Evolutionary conservation across 2,113 vertebrate genomes (phyloP), one percentile per base, ranked within the genome.

Genomic region (Marcusenius ussheri): DNA sequence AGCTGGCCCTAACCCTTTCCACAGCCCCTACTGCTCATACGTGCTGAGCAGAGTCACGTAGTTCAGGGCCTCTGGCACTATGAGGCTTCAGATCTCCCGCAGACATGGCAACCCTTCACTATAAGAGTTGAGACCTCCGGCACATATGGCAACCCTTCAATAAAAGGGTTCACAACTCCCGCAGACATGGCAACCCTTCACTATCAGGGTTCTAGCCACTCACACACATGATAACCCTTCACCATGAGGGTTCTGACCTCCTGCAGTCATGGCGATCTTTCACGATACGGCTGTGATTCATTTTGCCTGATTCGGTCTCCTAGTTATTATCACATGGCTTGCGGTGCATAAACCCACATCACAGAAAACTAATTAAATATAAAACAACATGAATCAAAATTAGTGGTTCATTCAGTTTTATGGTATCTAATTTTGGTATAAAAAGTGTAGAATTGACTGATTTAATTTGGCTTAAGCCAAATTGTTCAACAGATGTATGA

Each of bases 361-460:
- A 46, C 83, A 46, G 39, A 84, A 47, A 84, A 84, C 5, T n/a
- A 84, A 47, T 84, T 45, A 84, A 84, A 45, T 84, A n/a, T n/a
- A 47, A 46, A 84, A 84, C 1, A 1, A 4, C 21, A 24, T n/a
- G 5, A 47, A 46, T 47, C 39, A 46, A 46, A 46, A 84, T 84
- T 47, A 45, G 39, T 24, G 42, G 46, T 86, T 86, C 24, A 86
- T 50, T 86, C n/a, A 51, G 21, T 35, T 87, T 35, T 31, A 87
- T 31, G 3, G 27, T 87, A 53, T 87, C n/a, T 47, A 56, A 53
- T 35, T 87, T 42, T 7, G 17, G 15, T 51, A 53, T 27, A 50
- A 87, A 53, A 56, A 56, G 27, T 56, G 85, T 87, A 53, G 27
- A 24, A 53, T 86, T 86, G 21, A 86, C 85, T 53, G 49, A 87